Evolutionary conservation across 2,888 invertebrate species (phyloP), one percentile per base, ranked within the genome.

Genomic region (Watsonalla cultraria): DNA sequence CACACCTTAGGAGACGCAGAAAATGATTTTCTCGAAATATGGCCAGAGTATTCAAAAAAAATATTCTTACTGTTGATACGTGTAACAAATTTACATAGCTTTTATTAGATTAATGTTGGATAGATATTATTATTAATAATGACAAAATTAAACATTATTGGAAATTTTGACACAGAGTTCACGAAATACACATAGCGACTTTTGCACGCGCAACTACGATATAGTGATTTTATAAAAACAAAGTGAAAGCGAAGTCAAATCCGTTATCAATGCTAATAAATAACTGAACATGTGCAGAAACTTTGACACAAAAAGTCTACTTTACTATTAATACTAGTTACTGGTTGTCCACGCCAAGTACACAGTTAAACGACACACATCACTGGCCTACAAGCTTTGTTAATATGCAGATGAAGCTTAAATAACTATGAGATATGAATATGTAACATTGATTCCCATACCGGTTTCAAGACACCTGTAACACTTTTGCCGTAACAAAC

Each of bases 351-450:
- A 86, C 86, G 74, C 82, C 74, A 68, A 66, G 55, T 65, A 84
- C 86, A 69, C 86, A 69, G 86, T 82, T 86, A 85, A 53, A 47
- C 65, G 85, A 74, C 85, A 82, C 66, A 80, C 78, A 78, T 80
- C 68, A 64, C 64, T 65, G 68, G 59, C 66, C 71, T 60, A 68
- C 68, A 76, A 72, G 62, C 56, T 60, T 61, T 68, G 57, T 66
- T 58, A 57, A 55, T 58, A 54, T 60, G 65, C 54, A 54, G 54
- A 59, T 60, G 57, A 62, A 59, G 55, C 54, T 57, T 54, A 59
- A 54, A 57, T 59, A 61, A 61, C 60, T 51, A 59, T 53, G 51
- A 46, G 49, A 59, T 59, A 57, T 58, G 56, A 59, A 50, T 57
- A 39, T 54, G 15, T 15, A 4, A 42, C 54, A 52, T 48, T 50